Percentiles rank a stretch among this genome's conserved stretches.
These are phyloP conservation scores for Willowsia nigromaculata DNA, from an alignment of 2,888 invertebrate species.

Conservation along the genomic window DNA sequence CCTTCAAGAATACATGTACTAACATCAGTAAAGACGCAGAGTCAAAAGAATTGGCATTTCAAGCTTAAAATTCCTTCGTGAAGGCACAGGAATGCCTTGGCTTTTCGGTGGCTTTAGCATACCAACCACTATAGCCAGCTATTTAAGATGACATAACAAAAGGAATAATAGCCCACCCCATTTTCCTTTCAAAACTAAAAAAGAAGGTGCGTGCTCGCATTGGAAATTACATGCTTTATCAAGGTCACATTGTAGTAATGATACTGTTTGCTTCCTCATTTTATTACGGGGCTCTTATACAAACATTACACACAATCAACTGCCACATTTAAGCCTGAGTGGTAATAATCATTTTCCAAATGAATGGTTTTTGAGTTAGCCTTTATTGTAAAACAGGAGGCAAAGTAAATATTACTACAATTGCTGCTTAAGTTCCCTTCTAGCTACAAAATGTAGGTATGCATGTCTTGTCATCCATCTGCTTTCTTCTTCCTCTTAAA, in stretches of 20 bases:
- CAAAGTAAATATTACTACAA: not conserved
- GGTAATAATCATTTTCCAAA: constrained; percentile 36
- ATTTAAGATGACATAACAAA: constrained; percentile 54
- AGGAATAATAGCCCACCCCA: constrained; percentile 30
- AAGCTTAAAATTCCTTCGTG: constrained; percentile 58
- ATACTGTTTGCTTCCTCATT: constrained; percentile 45
- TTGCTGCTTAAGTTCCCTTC: not conserved
- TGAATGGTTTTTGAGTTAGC: constrained; percentile 44
- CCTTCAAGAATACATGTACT: not conserved
- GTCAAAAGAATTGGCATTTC: not conserved
- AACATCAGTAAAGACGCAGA: not conserved
- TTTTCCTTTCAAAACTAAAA: constrained; percentile 37
- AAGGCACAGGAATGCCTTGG: constrained; percentile 21
- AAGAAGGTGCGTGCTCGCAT: constrained; percentile 54
- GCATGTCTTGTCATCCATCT: constrained; percentile 15
- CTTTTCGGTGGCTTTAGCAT: constrained; percentile 11
- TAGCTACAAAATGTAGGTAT: not conserved
- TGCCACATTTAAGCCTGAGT: constrained; percentile 20
- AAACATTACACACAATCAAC: constrained; percentile 34
- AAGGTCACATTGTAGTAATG: constrained; percentile 45
- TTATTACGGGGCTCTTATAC: constrained; percentile 17
- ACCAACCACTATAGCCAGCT: not conserved
- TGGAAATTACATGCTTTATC: constrained; percentile 62
- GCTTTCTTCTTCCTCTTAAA: not conserved
- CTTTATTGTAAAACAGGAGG: constrained; percentile 32